Evolutionary conservation across 2,888 invertebrate species (phyloP).

Genomic region (Glaucopsyche alexis): DNA sequence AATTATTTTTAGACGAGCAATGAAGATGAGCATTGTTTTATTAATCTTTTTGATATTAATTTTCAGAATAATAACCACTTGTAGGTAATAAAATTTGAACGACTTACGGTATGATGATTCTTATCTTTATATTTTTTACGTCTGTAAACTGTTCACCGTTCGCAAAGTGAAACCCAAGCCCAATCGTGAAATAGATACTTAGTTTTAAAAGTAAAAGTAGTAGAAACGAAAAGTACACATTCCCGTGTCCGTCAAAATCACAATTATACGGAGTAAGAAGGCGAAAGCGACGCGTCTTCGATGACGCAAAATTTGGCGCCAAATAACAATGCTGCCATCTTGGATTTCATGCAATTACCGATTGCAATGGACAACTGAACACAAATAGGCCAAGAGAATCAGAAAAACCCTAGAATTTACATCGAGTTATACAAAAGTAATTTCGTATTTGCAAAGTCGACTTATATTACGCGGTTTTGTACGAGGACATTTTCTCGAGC

Average conservation of each 20-base stretch:
- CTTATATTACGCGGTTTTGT: conserved; percentile 9
- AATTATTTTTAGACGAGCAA: not conserved
- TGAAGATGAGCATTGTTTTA: not conserved
- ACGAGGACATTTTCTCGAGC: conserved; percentile 15
- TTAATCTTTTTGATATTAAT: not conserved
- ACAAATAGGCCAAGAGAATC: not conserved
- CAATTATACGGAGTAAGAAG: conserved; percentile 39
- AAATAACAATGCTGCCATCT: conserved; percentile 45
- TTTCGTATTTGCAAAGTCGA: conserved; percentile 9
- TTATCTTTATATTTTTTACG: not conserved
- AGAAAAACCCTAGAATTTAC: not conserved
- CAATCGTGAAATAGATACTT: not conserved
- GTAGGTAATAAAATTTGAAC: not conserved
- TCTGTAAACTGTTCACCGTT: not conserved
- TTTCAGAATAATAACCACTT: not conserved
- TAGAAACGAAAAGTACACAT: conserved; percentile 27
- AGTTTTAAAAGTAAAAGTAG: conserved; percentile 21
- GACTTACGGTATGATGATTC: not conserved
- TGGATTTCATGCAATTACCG: conserved; percentile 40
- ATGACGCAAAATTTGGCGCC: conserved; percentile 55
- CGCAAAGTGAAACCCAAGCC: not conserved
- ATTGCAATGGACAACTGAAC: conserved; percentile 40
- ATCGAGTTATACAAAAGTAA: not conserved
- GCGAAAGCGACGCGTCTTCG: conserved; percentile 40
- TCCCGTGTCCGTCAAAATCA: conserved; percentile 30